Evolutionary conservation across 2,113 vertebrate species (phyloP).

Genomic region (Poecile atricapillus): DNA sequence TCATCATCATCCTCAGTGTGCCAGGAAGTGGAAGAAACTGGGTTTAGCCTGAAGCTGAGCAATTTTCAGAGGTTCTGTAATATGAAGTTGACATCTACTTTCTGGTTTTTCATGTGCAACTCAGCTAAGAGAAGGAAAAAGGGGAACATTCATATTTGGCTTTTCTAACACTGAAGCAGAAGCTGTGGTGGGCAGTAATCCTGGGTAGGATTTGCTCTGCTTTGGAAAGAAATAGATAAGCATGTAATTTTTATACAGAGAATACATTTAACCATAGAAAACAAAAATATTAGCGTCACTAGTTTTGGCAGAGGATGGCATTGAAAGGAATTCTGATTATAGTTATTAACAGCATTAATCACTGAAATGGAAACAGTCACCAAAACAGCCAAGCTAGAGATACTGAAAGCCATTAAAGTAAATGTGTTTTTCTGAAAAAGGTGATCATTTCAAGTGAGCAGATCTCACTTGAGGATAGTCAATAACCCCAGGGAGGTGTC

Average conservation of each 20-base stretch:
- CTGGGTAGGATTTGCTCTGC: background rate
- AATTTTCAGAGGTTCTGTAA: background rate
- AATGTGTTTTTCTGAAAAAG: background rate
- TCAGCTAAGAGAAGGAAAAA: background rate
- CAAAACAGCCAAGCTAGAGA: background rate
- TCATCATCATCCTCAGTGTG: background rate
- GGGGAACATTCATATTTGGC: background rate
- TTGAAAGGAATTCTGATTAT: background rate
- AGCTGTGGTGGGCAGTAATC: background rate
- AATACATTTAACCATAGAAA: background rate
- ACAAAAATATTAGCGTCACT: background rate
- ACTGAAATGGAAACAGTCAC: background rate
- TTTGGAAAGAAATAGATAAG: background rate
- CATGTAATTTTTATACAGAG: background rate
- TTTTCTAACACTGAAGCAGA: background rate
- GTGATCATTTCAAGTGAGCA: background rate
- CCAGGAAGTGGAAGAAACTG: background rate
- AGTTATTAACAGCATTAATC: background rate
- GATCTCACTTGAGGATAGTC: background rate
- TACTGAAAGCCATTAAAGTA: background rate
- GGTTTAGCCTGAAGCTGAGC: background rate
- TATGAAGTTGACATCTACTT: fast-evolving
- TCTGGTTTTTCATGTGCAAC: background rate
- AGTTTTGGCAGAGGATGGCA: background rate
- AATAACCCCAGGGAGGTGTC: background rate